Evolutionary conservation across 2,888 invertebrate species (phyloP).

Genomic region (Suillia variegata): DNA sequence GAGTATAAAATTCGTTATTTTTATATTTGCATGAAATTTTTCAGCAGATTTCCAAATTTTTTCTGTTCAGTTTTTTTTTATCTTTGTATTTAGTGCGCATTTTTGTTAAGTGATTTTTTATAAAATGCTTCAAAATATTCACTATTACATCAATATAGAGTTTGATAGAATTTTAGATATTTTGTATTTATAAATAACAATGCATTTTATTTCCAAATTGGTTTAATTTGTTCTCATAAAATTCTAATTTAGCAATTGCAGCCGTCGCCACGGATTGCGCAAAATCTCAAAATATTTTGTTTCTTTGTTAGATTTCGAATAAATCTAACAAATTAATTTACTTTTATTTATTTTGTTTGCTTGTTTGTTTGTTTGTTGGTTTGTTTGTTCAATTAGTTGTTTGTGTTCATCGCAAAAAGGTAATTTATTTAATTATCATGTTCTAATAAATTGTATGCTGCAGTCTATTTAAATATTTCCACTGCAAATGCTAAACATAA

Average conservation of each 20-base stretch:
- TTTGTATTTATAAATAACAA: neutral
- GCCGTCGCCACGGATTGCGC: slow-evolving; percentile 18
- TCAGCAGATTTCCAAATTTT: slow-evolving; percentile 23
- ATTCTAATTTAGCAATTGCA: slow-evolving; percentile 12
- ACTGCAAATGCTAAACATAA: slow-evolving; percentile 51
- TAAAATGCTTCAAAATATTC: slow-evolving; percentile 11
- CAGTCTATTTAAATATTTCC: slow-evolving; percentile 35
- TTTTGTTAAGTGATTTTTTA: slow-evolving; percentile 15
- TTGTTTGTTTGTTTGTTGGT: too few species aligned
- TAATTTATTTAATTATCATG: neutral
- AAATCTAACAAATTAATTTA: slow-evolving; percentile 2
- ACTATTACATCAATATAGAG: neutral
- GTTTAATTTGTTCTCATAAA: neutral
- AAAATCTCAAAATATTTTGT: neutral
- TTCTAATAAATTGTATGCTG: slow-evolving; percentile 9
- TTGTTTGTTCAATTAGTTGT: too few species aligned
- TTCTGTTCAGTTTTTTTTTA: slow-evolving; percentile 36
- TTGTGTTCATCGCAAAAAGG: slow-evolving; percentile 18
- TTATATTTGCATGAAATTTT: slow-evolving; percentile 33
- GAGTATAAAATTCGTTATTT: slow-evolving; percentile 29
- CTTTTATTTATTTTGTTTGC: neutral
- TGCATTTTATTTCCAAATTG: too few species aligned
- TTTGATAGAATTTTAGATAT: neutral
- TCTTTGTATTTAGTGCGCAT: slow-evolving; percentile 25
- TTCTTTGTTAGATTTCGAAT: neutral